Evolutionary conservation across 2,113 vertebrate genomes (phyloP), one percentile per base, ranked within the genome.

Genomic region (Pavo muticus): DNA sequence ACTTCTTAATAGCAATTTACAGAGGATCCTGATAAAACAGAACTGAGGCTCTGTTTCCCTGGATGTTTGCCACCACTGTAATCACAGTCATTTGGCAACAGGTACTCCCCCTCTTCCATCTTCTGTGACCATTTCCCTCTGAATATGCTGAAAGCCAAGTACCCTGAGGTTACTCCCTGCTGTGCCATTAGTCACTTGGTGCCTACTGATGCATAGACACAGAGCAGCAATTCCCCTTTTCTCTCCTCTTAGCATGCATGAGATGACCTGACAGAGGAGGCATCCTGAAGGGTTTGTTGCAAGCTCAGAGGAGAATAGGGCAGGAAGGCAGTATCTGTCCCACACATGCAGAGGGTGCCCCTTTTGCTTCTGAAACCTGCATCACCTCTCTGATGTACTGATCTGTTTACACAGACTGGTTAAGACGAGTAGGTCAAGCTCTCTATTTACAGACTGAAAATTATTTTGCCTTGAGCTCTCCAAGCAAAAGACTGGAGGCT

Each of bases 1-100:
- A 97, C 95, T 97, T 98, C 96, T 98, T 98, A 98, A 98, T 97
- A 97, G 95, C 95, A 97, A 97, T 96, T 97, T 97, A 96, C 95
- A 96, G 97, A 97, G 93, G 87, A 96, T 94, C 78, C 91, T 95
- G 97, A 98, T 98, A 97, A 98, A 97, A 96, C 59, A 84, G 94
- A 96, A 93, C 95, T 48, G 78, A 91, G 90, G 79, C 78, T 95
- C 25, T 0, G 1, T 97, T 97, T 96, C 88, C 70, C 96, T 98
- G 97, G 98, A 98, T 80, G 44, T 63, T 88, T 96, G 97, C 98
- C 97, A 97, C 82, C 0, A 0, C 81, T 92, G 94, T 94, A 96
- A 97, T 96, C 91, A 80, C 77, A 95, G 84, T 82, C 91, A 77
- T 96, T 97, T 96, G 96, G 95, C 87, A 93, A 88, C 92, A 97